Conservation (phyloP, 1,140 invertebrate genomes). For the Mercenaria mercenaria region DNA sequence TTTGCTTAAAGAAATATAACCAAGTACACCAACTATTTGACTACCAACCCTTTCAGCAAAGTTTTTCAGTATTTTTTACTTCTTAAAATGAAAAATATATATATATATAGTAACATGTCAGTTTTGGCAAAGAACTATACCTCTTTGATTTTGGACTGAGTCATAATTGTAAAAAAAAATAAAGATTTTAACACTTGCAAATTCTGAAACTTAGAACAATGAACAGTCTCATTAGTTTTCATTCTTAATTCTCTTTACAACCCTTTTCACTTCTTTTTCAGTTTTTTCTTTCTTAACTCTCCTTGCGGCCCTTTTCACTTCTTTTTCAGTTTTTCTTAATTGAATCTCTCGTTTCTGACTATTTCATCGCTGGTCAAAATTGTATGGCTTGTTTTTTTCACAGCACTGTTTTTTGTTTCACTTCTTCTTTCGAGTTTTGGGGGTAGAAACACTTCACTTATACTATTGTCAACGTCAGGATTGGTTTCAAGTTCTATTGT, state of each 20-base stretch:
- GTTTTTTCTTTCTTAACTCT: too few species aligned
- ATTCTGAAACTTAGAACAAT: too few species aligned
- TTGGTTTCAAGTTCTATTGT: neutral
- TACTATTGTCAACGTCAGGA: neutral
- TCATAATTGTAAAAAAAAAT: neutral
- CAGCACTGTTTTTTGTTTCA: constrained; percentile 9
- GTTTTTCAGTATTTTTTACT: neutral
- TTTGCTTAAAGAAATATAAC: neutral
- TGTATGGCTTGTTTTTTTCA: constrained; percentile 11
- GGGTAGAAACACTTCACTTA: neutral
- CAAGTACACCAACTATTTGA: neutral
- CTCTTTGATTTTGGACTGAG: too few species aligned
- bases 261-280: too few species aligned
- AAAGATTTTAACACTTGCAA: neutral
- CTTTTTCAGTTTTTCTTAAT: constrained; percentile 24
- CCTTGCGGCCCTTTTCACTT: too few species aligned
- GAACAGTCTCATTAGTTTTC: neutral
- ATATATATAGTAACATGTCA: neutral
- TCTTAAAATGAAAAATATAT: neutral
- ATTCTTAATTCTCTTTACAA: constrained; percentile 16
- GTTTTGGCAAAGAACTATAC: too few species aligned
- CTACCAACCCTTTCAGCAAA: neutral
- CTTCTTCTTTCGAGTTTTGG: constrained; percentile 6
- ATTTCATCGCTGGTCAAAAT: constrained; percentile 21
- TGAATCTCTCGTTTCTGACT: constrained; percentile 7